Evolutionary conservation across 37 sponge, comb jelly and placozoan species (phyloP).

Genomic region (Cladorhizidae sp.): DNA sequence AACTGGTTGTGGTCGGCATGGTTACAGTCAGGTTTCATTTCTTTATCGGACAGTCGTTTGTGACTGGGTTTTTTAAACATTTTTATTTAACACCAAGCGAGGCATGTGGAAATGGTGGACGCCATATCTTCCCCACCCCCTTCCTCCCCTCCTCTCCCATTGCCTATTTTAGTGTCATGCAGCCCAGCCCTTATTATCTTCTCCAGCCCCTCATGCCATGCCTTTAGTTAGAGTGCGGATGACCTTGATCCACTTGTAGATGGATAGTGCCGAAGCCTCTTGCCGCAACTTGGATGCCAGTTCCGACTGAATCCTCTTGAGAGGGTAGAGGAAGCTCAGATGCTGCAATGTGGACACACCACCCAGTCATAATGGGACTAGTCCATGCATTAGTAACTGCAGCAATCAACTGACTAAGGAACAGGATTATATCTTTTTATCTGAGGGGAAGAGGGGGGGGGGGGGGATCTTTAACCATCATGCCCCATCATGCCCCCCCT

Average conservation of each 20-base stretch:
- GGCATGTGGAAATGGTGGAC: too few relatives aligned
- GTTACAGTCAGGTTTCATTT: background rate
- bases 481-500: too few relatives aligned
- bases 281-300: slow-evolving; percentile 32
- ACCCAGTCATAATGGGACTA: background rate
- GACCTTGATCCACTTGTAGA: slow-evolving; percentile 85
- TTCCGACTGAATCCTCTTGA: slow-evolving; percentile 56
- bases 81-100: background rate
- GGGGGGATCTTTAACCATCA: background rate
- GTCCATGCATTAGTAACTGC: too few relatives aligned
- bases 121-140: too few relatives aligned
- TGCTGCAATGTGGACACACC: slow-evolving; percentile 37
- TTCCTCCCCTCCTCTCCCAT: too few relatives aligned
- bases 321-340: slow-evolving; percentile 73
- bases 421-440: too few relatives aligned
- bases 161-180: too few relatives aligned
- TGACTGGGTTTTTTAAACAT: background rate
- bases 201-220: too few relatives aligned
- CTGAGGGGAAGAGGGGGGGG: too few relatives aligned
- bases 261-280: slow-evolving; percentile 25
- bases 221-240: background rate
- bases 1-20: too few relatives aligned
- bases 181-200: too few relatives aligned
- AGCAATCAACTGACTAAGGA: too few relatives aligned
- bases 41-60: background rate